A percentile compares a stretch with the other conserved stretches of the same genome.
Conservation (phyloP, 2,888 invertebrate species). For the Conomelus anceps region DNA sequence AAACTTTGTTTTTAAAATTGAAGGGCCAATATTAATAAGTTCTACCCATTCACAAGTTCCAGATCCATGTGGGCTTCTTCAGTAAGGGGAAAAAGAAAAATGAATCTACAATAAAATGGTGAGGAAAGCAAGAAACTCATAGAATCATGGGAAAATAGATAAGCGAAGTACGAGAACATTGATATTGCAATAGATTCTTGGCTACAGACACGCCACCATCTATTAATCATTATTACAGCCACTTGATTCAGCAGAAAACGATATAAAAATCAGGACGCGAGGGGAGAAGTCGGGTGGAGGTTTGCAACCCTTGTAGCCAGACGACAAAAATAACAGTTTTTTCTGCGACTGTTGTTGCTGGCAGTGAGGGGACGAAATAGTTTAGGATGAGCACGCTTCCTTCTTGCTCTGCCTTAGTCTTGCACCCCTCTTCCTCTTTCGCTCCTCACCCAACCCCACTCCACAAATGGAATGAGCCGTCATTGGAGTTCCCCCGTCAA, state of each 20-base stretch:
- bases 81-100: too few relatives aligned
- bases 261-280: background rate
- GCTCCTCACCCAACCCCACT: too few relatives aligned
- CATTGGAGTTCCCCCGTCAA: background rate
- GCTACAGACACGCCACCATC: background rate
- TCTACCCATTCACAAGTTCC: too few relatives aligned
- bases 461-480: background rate
- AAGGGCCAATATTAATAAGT: too few relatives aligned
- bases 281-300: background rate
- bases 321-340: background rate
- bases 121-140: too few relatives aligned
- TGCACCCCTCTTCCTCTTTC: background rate
- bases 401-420: background rate
- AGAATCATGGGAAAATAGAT: background rate
- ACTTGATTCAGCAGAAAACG: background rate
- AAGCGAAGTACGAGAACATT: background rate
- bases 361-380: background rate
- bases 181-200: background rate
- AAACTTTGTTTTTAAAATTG: too few relatives aligned
- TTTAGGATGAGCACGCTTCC: background rate
- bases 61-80: too few relatives aligned
- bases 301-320: background rate
- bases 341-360: background rate
- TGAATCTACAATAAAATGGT: too few relatives aligned
- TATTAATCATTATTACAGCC: background rate